A percentile compares a stretch with the other conserved stretches of the same genome.
Conservation (phyloP, 2,888 invertebrate genomes). For the Cataglyphis cursor region DNA sequence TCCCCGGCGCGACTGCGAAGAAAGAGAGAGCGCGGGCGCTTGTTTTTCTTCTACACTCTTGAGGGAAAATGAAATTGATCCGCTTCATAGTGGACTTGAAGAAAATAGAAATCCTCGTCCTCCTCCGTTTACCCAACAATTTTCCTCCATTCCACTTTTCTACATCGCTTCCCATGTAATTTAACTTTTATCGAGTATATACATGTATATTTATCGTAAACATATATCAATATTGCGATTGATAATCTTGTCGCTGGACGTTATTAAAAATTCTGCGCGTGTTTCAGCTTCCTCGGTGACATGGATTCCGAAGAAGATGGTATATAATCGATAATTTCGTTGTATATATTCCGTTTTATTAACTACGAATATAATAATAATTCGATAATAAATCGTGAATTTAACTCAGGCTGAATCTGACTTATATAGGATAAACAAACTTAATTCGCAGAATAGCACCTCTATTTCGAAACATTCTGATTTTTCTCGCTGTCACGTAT, state of each 20-base stretch:
- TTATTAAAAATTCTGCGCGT: constrained; percentile 25
- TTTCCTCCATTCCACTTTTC: constrained; percentile 39
- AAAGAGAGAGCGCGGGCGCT: constrained; percentile 14
- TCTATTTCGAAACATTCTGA: no score
- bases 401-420: neutral
- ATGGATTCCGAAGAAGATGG: neutral
- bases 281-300: neutral
- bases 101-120: constrained; percentile 53
- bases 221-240: neutral
- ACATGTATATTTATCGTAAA: neutral
- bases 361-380: neutral
- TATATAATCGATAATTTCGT: neutral
- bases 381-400: neutral
- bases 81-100: constrained; percentile 52
- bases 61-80: constrained; percentile 55
- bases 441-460: neutral
- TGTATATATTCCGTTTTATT: neutral
- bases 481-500: no score
- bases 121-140: constrained; percentile 46
- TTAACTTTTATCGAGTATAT: constrained; percentile 22
- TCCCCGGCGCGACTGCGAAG: constrained; percentile 16
- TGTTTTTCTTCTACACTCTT: constrained; percentile 50
- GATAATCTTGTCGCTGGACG: neutral
- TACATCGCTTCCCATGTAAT: constrained; percentile 23
- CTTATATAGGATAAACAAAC: neutral